Base-by-base conservation (phyloP, 2,888 invertebrate genomes). In the Hofmannophila pseudospretella region DNA sequence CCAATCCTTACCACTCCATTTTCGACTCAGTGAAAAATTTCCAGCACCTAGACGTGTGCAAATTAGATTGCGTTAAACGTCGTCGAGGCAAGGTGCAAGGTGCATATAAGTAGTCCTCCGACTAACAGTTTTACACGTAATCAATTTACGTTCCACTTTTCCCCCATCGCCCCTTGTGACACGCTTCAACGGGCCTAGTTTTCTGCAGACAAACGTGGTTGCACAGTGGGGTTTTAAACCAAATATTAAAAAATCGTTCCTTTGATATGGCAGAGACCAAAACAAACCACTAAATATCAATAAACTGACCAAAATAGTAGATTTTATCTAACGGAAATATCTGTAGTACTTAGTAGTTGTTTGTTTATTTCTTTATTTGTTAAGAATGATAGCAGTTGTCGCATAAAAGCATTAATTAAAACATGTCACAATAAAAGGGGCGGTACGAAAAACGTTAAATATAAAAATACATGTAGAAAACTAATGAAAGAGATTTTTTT, bases 61-160 rank as follows among this genome's bases (percentile, higher is more conserved):
- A 76, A 79, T 74, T 60, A 59, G 65, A 75, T 77, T 67, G 59
- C 55, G 50, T 52, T 67, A 63, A 70, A 54, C 60, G 54, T 46
- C 53, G 47, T 42, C 49, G 45, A 39, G 43, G n/a, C 32, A 32
- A 23, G 33, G 32, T 45, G 56, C 63, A 51, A 73, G 78, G 75
- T 66, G 78, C 78, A 72, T 67, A 70, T 81, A 80, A 81, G 74
- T 74, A 77, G 73, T 67, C 63, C 63, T 58, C 63, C 61, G 67
- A 54, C 64, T 72, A 77, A 78, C 76, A 71, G 60, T 76, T 79
- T 79, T 73, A 76, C 70, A 70, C 62, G 68, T 81, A 79, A 82
- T 81, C 78, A 77, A 69, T 79, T 82, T 80, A 78, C 50, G 57
- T 55, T 53, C 58, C 61, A 51, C 60, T 59, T 61, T 54, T 46